Percentiles rank a stretch among this genome's conserved stretches.
These are phyloP conservation scores for Pseudomugil gertrudae DNA, from an alignment of 2,797 vertebrate species.

Conservation along the genomic window DNA sequence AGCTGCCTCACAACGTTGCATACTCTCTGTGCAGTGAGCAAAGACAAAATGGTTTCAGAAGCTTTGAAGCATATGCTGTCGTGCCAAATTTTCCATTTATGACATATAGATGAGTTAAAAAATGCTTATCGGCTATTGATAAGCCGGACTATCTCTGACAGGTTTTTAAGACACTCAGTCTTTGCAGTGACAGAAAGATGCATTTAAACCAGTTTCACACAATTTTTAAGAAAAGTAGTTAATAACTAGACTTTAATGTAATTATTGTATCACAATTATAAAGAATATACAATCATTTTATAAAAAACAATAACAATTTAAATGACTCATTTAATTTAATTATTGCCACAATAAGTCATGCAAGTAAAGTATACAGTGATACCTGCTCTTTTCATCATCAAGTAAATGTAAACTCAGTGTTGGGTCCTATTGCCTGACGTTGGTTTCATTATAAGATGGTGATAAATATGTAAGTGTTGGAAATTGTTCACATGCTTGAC, in stretches of 20 bases:
- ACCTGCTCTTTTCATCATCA: not conserved
- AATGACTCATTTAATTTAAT: not conserved
- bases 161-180: not conserved
- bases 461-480: not conserved
- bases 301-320: not conserved
- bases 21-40: slow-evolving; percentile 21
- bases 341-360: not conserved
- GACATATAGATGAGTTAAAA: slow-evolving; percentile 15
- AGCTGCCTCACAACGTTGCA: slow-evolving; percentile 7
- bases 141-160: slow-evolving; percentile 7
- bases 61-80: slow-evolving; percentile 19
- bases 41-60: slow-evolving; percentile 51
- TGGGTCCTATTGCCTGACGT: not conserved
- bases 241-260: not conserved
- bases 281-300: too few species aligned
- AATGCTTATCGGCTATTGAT: not conserved
- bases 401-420: not conserved
- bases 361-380: not conserved
- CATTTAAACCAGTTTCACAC: not conserved
- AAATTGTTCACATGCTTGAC: not conserved
- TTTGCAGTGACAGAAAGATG: not conserved
- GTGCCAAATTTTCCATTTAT: slow-evolving; percentile 26
- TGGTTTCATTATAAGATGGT: not conserved
- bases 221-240: not conserved
- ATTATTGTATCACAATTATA: too few species aligned